Percentiles rank a stretch among this genome's conserved stretches.
Evolutionary conservation across 2,797 vertebrate species (phyloP).

Genomic region (Crocidura indochinensis): DNA sequence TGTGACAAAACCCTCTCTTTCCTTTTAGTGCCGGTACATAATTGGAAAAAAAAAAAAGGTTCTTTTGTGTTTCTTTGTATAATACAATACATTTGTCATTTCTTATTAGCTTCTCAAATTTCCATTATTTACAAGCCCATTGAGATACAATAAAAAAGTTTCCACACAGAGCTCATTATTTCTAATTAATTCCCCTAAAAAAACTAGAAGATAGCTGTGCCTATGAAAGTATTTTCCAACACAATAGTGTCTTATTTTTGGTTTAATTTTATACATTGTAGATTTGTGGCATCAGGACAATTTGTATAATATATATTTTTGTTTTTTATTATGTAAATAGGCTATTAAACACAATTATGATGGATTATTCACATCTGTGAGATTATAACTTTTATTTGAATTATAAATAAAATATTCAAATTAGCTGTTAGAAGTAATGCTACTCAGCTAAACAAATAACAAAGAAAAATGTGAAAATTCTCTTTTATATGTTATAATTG

Average conservation of each 20-base stretch:
- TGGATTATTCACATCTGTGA: conserved; percentile 68
- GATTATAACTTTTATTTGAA: conserved; percentile 67
- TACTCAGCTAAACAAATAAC: not conserved
- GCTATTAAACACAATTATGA: conserved; percentile 38
- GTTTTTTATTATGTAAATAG: conserved; percentile 64
- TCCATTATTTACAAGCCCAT: conserved; percentile 83
- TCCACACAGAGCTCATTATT: conserved; percentile 81
- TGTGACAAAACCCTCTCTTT: conserved; percentile 62
- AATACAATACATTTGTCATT: conserved; percentile 83
- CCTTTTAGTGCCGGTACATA: conserved; percentile 58
- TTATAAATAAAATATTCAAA: conserved; percentile 38
- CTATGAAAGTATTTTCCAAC: conserved; percentile 67
- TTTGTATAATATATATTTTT: conserved; percentile 54
- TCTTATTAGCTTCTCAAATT: conserved; percentile 83
- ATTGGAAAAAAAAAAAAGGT: conserved; percentile 46
- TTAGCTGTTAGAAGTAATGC: conserved; percentile 39
- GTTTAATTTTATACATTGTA: conserved; percentile 72
- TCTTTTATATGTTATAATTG: not conserved
- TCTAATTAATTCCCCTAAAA: conserved; percentile 82
- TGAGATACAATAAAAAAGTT: conserved; percentile 80
- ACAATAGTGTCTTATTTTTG: conserved; percentile 61
- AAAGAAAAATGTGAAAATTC: not conserved
- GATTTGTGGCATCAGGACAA: conserved; percentile 69
- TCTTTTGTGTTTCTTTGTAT: conserved; percentile 74
- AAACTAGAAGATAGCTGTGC: conserved; percentile 66